Evolutionary conservation across 2,888 invertebrate genomes (phyloP), one percentile per base, ranked within the genome.

Genomic region (Brachynemurus nebulosus): DNA sequence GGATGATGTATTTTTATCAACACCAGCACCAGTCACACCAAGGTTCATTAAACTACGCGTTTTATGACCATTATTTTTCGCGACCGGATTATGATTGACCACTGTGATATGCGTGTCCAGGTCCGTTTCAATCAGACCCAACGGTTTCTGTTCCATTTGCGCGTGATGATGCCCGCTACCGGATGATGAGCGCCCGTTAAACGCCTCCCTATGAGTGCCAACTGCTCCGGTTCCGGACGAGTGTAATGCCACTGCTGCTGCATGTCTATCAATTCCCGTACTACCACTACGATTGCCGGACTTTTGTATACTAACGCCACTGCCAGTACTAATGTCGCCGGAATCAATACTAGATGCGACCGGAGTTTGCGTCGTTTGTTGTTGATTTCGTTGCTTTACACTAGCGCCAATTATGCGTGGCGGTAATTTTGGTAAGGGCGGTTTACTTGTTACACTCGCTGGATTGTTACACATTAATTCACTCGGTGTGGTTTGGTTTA

Each of bases 101-200:
- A 53, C 50, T 50, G 74, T 76, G 67, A 72, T 77, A 66, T 72
- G 76, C 63, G 82, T 80, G 69, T 89, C 88, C 68, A 88, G 76
- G 71, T 89, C 88, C 57, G 90, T 89, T 74, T 89, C 89, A 68
- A 89, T 82, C 71, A 88, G 75, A 65, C 86, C 86, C 68, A 78
- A 74, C 64, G 76, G 71, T 23, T 21, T 21, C 14, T 14, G 14
- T 63, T 74, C 73, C 58, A 73, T 70, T 67, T 63, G 63, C 61
- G 60, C 56, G 45, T 33, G 39, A 46, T 53, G 49, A 42, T 42
- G 64, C 30, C 54, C 57, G 62, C 62, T 27, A 49, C 44, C 25
- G 51, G 9, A 8, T 18, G 19, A 38, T 17, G 18, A 17, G 18
- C 16, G 48, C 47, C 33, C 48, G 50, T 21, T 42, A 45, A 30